Evolutionary conservation across 1,140 invertebrate genomes (phyloP), one percentile per base, ranked within the genome.

Genomic region (Drosophila micromelanica): DNA sequence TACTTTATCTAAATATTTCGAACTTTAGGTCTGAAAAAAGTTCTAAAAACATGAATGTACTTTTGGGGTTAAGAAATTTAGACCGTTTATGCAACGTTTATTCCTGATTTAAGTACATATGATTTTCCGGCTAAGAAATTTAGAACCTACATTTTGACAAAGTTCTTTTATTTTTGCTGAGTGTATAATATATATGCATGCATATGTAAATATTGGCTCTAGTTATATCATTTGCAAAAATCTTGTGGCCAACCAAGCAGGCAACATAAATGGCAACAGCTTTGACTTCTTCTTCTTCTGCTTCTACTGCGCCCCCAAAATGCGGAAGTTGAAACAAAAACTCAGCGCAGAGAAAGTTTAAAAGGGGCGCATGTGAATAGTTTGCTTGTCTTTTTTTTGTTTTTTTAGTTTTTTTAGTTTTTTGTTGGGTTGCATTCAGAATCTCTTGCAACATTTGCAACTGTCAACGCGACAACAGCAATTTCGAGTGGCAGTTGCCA

Each of bases 161-260:
- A 27, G 5, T 27, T 27, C 0, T 15, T 17, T 3, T 45, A 9
- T 20, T 11, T 20, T 45, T 45, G 11, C 43, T 20, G 17, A 4
- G 27, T 15, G 49, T 52, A 30, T 15, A 17, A 17, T 51, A 45
- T 30, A 27, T 45, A 15, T 45, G 27, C 56, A 59, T 43, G 57
- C 45, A 72, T 76, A 87, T 87, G 82, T 78, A 86, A 86, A 86
- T 86, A 86, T 86, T 86, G 82, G 78, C 78, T 76, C 46, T 69
- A 80, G 63, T 86, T 86, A 80, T 86, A 86, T 86, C 84, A 72
- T 81, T 76, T 75, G 82, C 56, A 69, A 81, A 78, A 87, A 86
- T 86, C 81, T 57, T 86, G 78, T 78, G 81, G 75, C 82, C 71
- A 72, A 74, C 81, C 62, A 81, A 72, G 82, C 81, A 60, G 59